Evolutionary conservation across 1,140 invertebrate species (phyloP), one percentile per base, ranked within the genome.

Genomic region (Drosophila carrolli): DNA sequence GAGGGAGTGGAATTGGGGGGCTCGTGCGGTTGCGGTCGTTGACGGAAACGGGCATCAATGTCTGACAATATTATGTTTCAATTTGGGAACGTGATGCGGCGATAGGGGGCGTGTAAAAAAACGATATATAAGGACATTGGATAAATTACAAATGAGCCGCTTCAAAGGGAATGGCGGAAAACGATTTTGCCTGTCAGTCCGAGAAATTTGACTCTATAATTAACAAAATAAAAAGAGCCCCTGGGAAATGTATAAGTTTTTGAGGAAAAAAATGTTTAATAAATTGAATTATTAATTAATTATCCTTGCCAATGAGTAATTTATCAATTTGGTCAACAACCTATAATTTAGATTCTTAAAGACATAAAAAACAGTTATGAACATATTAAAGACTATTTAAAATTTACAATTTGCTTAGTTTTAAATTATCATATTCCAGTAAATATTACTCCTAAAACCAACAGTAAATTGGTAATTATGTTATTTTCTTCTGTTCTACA

Each of bases 61-160:
- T 88, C 83, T 89, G 84, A 80, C 80, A 89, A 88, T 88, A 88
- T 88, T 88, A 80, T 88, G 83, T 88, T 88, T 86, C 84, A 86
- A 86, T 86, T 86, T 88, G 66, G 60, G 57, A 62, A 55, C 61
- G 68, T 57, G 72, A 53, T 37, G 54, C n/a, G 19, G 56, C 35
- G 14, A 14, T 35, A 23, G 57, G 65, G 44, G 40, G 43, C 13
- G 38, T 23, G 54, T 32, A 65, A 50, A 68, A 68, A 68, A 68
- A 54, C 46, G 61, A 68, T 46, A 68, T 53, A 66, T 29, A 63
- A 40, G 5, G 32, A 29, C 47, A 41, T 38, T 47, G 50, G 59
- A 43, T 29, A 66, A 66, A 53, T 76, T 75, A 76, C 72, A 75
- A 75, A 76, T 75, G 48, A 75, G 62, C 60, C 54, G 29, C n/a